phyloP scores from a whole-genome alignment of 35 echinoderm and acorn worm genomes.

The Patiria miniata region DNA sequence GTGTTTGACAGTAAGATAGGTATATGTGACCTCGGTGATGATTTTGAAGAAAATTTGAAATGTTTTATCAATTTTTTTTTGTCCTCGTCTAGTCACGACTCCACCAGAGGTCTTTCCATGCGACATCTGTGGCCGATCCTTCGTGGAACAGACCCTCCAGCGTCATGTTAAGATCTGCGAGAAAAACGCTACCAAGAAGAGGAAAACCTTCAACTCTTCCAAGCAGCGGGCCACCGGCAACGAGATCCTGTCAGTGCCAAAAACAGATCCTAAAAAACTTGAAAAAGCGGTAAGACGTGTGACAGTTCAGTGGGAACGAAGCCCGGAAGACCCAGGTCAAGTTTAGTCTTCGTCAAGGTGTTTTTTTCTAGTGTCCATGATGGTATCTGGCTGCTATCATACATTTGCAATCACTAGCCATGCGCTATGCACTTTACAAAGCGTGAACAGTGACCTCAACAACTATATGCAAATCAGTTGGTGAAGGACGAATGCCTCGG shows the following conservation, averaged over 20 bases:
- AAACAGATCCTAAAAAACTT: constrained; percentile 8
- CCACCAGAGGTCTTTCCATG: constrained; percentile 34
- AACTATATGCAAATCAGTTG: too few species aligned
- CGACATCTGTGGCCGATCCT: constrained; percentile 71
- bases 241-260: constrained; percentile 34
- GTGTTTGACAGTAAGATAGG: too few species aligned
- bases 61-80: too few species aligned
- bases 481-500: too few species aligned
- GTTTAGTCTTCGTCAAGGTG: too few species aligned
- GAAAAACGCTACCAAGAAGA: constrained; percentile 71
- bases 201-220: constrained; percentile 81
- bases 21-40: too few species aligned
- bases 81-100: too few species aligned
- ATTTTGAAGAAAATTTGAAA: too few species aligned
- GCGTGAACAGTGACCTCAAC: too few species aligned
- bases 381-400: not conserved
- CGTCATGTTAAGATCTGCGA: constrained; percentile 87
- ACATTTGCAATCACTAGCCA: not conserved
- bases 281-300: constrained; percentile 51
- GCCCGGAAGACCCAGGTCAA: too few species aligned
- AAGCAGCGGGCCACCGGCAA: constrained; percentile 67
- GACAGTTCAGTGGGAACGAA: too few species aligned
- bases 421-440: too few species aligned
- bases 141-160: constrained; percentile 75
- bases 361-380: not conserved